These are phyloP conservation scores for Helleia helle DNA, from an alignment of 2,888 invertebrate genomes.

Conservation along the genomic window DNA sequence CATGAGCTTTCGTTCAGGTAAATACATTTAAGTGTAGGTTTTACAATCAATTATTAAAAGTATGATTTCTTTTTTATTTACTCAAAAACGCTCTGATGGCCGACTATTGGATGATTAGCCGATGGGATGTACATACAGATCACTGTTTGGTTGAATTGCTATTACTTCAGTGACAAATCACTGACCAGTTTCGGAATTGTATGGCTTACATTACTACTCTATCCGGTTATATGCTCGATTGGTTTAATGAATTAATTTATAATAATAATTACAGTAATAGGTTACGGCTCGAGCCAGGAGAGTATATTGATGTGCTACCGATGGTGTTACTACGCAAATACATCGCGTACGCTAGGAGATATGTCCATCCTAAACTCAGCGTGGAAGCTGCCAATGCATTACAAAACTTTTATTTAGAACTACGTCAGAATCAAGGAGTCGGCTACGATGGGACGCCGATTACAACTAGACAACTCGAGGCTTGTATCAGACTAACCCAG, in stretches of 20 bases:
- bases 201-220: too few species aligned
- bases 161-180: too few species aligned
- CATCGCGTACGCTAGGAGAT: constrained; percentile 91
- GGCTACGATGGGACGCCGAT: constrained; percentile 82
- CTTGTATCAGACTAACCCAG: constrained; percentile 87
- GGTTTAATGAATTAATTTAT: too few species aligned
- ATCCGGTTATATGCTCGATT: too few species aligned
- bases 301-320: constrained; percentile 82
- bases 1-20: constrained; percentile 44
- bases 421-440: constrained; percentile 78
- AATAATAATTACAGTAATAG: constrained; percentile 73
- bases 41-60: too few species aligned
- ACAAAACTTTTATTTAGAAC: constrained; percentile 85
- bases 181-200: too few species aligned
- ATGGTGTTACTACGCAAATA: constrained; percentile 88
- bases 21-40: too few species aligned
- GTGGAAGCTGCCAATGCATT: constrained; percentile 80
- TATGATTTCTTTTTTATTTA: too few species aligned
- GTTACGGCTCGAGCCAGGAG: constrained; percentile 73
- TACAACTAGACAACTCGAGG: constrained; percentile 91
- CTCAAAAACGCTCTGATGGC: too few species aligned
- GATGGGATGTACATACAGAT: too few species aligned
- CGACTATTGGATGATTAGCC: too few species aligned
- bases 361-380: constrained; percentile 86
- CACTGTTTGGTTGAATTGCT: too few species aligned